These are phyloP conservation scores for Hyperopisus bebe DNA, from an alignment of 2,113 vertebrate species.

Conservation along the genomic window DNA sequence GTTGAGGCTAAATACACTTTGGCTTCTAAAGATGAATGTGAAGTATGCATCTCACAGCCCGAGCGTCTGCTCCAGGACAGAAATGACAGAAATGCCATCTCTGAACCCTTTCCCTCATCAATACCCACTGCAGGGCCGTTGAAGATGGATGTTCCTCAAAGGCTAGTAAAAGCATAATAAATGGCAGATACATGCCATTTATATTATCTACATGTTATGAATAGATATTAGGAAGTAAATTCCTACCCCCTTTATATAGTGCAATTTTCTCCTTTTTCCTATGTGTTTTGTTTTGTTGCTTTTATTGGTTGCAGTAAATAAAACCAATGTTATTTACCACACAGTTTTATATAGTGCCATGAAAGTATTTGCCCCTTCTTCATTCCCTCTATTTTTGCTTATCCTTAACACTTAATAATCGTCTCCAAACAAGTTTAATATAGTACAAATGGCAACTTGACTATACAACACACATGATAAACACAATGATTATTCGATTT, in stretches of 20 bases:
- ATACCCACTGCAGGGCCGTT: conserved; percentile 34
- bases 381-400: not conserved
- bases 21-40: conserved; percentile 36
- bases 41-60: conserved; percentile 34
- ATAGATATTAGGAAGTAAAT: conserved; percentile 23
- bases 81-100: conserved; percentile 27
- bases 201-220: conserved; percentile 53
- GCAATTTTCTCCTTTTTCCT: not conserved
- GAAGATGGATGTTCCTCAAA: conserved; percentile 62
- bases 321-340: not conserved
- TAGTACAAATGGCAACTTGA: not conserved
- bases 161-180: conserved; percentile 87
- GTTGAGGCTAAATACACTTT: conserved; percentile 29
- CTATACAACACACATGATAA: not conserved
- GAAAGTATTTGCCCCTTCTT: not conserved
- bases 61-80: conserved; percentile 22
- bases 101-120: conserved; percentile 27
- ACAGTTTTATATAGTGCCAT: not conserved
- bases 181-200: conserved; percentile 66
- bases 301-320: not conserved
- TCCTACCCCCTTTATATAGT: not conserved
- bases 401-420: not conserved
- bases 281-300: not conserved
- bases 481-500: not conserved
- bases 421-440: not conserved